Evolutionary conservation across 1,140 invertebrate genomes (phyloP), one percentile per base, ranked within the genome.

Genomic region (Cherax quadricarinatus): DNA sequence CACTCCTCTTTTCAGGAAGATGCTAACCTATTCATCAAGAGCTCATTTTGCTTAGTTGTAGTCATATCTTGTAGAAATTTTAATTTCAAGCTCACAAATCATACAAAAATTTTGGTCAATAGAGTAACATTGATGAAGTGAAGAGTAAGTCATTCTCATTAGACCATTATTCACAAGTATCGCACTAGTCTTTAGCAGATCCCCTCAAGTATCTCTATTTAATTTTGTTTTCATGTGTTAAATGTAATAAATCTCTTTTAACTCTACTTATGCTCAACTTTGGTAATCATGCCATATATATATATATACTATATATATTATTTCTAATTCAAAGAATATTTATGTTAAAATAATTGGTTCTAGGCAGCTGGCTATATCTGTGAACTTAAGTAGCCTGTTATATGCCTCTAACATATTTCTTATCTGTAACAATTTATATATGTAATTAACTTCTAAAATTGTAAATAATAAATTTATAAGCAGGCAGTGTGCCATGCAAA

Each of bases 401-500:
- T 18, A 70, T 24, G 70, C n/a, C n/a, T 75, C 18, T 75, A 75
- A 75, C 70, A 75, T 24, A 75, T 75, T 75, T 75, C 70, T n/a
- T 75, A 75, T 30, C n/a, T 75, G 24, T 75, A 75, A 75, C 70
- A 75, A 75, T 24, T 75, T 70, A 70, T 70, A 70, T 75, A 75
- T 75, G 70, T 75, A 24, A 75, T 75, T 75, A 75, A 75, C 70
- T 24, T 75, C 24, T 6, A 24, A 75, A 75, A 75, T 6, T 75
- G 70, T 75, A 75, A 24, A 75, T 75, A 75, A 75, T 70, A 75
- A 75, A 75, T 30, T 75, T 75, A 75, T 75, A 5, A 24, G 70
- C 70, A 75, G 30, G 24, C 70, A 75, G 6, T 75, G 1, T 75
- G 70, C 70, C n/a, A 75, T 75, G 70, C 24, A 57, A 14, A 75